Base-by-base conservation (phyloP, 2,113 vertebrate genomes). In the Puma concolor region DNA sequence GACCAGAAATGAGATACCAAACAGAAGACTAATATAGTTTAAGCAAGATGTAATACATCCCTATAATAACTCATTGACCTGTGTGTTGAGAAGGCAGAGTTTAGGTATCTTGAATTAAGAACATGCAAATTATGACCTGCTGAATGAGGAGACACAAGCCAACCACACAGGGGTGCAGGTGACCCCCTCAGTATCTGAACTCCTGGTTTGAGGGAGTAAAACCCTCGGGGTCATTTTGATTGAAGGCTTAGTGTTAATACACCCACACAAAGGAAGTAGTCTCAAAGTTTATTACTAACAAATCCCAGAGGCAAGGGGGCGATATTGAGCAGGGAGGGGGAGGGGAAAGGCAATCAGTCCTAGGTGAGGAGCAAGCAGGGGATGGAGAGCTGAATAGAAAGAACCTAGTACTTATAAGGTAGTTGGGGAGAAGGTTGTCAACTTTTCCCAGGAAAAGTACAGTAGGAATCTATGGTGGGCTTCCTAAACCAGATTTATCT, bases 351-450 rank as follows among this genome's bases (percentile, higher is more conserved):
- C 9, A 2, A 10, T n/a, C 31, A 27, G 5, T 52, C 31, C 31
- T 31, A 33, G 17, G 19, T 52, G 16, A 52, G 48, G 16, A 33
- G 19, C 16, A 4, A 12, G 76, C 16, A 0, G 2, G 29, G 33
- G 29, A 33, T 16, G 48, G 41, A 15, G 11, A 60, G 57, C 57
- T 9, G 16, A 5, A 4, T 5, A 52, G 48, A 50, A 52, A 21
- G 48, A 31, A 21, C 5, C 31, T n/a, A 29, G 31, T 23, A 52
- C 48, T 23, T 79, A 5, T 50, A 77, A 77, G 44, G 76, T 21
- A 17, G 5, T 52, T 79, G 48, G 31, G 48, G 4, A 0, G 0
- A 19, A 33, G 1, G 31, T n/a, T 4, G 0, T 27, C 27, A 77
- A 77, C 29, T n/a, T 79, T 79, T 52, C 76, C 1, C 2, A 52